Conservation (phyloP, 2,888 invertebrate genomes). For the Notocelia uddmanniana region DNA sequence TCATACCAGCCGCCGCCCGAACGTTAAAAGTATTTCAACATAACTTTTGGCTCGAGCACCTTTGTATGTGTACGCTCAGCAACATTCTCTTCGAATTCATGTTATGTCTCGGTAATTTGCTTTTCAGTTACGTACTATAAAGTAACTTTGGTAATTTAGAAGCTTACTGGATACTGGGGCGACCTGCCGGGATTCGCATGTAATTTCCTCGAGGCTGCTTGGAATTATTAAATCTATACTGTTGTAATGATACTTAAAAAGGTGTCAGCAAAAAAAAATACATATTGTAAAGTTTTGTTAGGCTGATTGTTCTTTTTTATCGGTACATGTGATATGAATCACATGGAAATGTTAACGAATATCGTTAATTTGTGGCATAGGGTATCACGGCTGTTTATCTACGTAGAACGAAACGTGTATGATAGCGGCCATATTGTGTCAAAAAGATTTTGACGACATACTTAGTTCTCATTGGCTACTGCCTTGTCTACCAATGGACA, state of each 20-base stretch:
- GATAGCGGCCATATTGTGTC: too few relatives aligned
- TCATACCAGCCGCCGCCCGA: conserved; percentile 73
- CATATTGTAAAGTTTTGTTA: too few relatives aligned
- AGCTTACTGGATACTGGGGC: conserved; percentile 39
- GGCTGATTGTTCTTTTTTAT: too few relatives aligned
- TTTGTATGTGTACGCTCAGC: conserved; percentile 55
- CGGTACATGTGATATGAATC: too few relatives aligned
- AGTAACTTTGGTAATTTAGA: conserved; percentile 45
- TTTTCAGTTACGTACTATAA: conserved; percentile 46
- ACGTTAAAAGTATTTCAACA: conserved; percentile 82
- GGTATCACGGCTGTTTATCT: too few relatives aligned
- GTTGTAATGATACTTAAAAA: background rate
- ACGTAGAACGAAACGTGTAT: too few relatives aligned
- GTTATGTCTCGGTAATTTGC: conserved; percentile 46
- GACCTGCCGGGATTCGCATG: conserved; percentile 33
- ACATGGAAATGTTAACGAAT: too few relatives aligned
- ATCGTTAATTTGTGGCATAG: too few relatives aligned
- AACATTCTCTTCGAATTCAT: conserved; percentile 52
- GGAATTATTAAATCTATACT: background rate
- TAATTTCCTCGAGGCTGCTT: conserved; percentile 23
- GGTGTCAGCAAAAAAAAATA: background rate
- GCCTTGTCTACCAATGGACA: too few relatives aligned
- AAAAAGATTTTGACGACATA: too few relatives aligned
- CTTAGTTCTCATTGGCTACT: too few relatives aligned
- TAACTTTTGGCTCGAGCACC: conserved; percentile 78